Evolutionary conservation across 2,113 vertebrate genomes (phyloP), one percentile per base, ranked within the genome.

Genomic region (Synchiropus splendidus): DNA sequence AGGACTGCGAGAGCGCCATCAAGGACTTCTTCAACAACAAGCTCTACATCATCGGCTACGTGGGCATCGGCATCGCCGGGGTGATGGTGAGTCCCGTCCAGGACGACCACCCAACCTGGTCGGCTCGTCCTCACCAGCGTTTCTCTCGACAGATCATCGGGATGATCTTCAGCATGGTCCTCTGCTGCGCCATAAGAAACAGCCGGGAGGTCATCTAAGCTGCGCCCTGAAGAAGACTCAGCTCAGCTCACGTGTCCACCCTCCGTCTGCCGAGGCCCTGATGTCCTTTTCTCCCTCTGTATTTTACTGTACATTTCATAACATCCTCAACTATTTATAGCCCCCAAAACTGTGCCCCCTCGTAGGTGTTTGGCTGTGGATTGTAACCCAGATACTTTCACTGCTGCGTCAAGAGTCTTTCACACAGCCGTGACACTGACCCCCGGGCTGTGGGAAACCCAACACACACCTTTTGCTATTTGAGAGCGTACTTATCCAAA

Each of bases 141-240:
- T 47, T 51, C 17, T 13, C 45, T 12, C 46, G 45, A 48, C 81
- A 98, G 95, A 89, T 96, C 67, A 92, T 96, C 37, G 95, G 93
- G 67, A 98, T 98, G 95, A 88, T 98, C 70, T 97, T 94, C 86
- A 98, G 94, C 64, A 94, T 98, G 93, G 87, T 98, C 54, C 89
- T 98, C 37, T 98, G 95, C 75, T 98, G 95, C 72, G 92, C 80
- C 1, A 92, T 98, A 70, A 89, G 90, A 47, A 95, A 91, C 82
- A 90, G 88, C 43, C 84, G 87, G 66, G 91, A 98, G 57, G 83
- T 92, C 74, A 89, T 97, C 61, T 98, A 84, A 89, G 72, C 18
- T 16, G 9, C 35, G 45, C 48, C 14, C 13, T 4, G 15, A 44
- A 15, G 42, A 39, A 40, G 14, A 1, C 15, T 31, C 16, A 16